Base-by-base conservation (phyloP, 2,113 vertebrate genomes). In the Stomatorhinus ivindoensis region DNA sequence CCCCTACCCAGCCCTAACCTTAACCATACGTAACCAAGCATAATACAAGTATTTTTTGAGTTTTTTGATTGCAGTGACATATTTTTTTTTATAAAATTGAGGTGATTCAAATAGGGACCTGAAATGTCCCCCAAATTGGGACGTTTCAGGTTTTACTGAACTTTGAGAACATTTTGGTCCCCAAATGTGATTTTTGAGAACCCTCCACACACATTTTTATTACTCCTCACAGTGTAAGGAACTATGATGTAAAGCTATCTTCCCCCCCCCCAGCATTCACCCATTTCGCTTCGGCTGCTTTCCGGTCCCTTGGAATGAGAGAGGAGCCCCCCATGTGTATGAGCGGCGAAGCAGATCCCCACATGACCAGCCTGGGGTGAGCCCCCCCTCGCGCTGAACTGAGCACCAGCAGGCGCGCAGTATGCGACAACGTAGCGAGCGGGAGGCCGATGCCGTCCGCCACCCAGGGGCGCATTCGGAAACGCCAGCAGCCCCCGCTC, bases 321-420 rank as follows among this genome's bases (percentile, higher is more conserved):
- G 50, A 82, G 89, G n/a, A n/a, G 50, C 31, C 80, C 50, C 42
- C 13, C 73, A 42, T 73, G 35, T 73, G 24, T 87, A 13, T 47
- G 0, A 48, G 46, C 42, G 42, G 9, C 69, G 87, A 55, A 51
- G 39, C n/a, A 89, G 89, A 90, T 93, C 92, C 88, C 90, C 91
- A 88, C 89, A 95, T 85, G 92, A 95, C 92, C 94, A 94, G 94
- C 94, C 93, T 94, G 86, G 24, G 86, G 93, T 92, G 92, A 93
- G 92, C 92, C 76, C 91, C 92, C 89, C 90, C 92, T 88, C 89
- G 87, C 91, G 90, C 92, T 93, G 92, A 89, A 88, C 85, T 89
- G 89, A 90, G 90, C 88, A 92, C 90, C 39, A 11, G 89, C 93
- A 69, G 89, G 89, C 73, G 46, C 65, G 35, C 86, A 83, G 35